Base-by-base conservation (phyloP, 1,140 invertebrate genomes). In the Hylaeus volcanicus region DNA sequence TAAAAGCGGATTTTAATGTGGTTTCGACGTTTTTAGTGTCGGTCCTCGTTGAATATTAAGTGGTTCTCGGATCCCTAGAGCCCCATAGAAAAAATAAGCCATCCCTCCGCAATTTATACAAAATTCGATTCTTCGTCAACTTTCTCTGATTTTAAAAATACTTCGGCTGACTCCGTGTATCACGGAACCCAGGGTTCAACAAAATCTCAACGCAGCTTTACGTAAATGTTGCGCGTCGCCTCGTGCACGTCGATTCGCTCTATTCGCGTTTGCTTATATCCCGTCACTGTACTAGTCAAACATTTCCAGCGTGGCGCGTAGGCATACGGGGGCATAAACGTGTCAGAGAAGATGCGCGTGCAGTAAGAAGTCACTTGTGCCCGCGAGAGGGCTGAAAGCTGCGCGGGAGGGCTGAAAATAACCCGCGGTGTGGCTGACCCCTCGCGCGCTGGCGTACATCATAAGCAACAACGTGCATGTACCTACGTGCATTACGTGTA, bases 341-440 rank as follows among this genome's bases (percentile, higher is more conserved):
- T 60, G 39, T 61, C 53, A 37, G 43, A 26, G 48, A 75, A 84
- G 37, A 63, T 53, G 6, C 55, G 60, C 55, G 43, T 68, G 66
- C 78, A 58, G 68, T 84, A 74, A 83, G 68, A 83, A 81, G 14
- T 61, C 56, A 81, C 51, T 75, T 63, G 51, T 8, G 53, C n/a
- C 61, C 55, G 53, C 55, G n/a, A 75, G 72, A 74, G 65, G 78
- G 51, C 55, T 48, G n/a, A 76, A 81, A 15, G 39, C 5, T 53
- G 1, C 45, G n/a, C 9, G 15, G 60, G 14, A 82, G 51, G 53
- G 68, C 85, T 87, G 53, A 79, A 86, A 87, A 86, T 84, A 86
- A 84, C 84, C 74, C 11, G 1, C 77, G 58, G 77, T 85, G 74
- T 84, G 39, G 60, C 69, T 81, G 68, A 81, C 72, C 82, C 68